Base-by-base conservation (phyloP, 2,888 invertebrate species). In the Amphipoea oculea region DNA sequence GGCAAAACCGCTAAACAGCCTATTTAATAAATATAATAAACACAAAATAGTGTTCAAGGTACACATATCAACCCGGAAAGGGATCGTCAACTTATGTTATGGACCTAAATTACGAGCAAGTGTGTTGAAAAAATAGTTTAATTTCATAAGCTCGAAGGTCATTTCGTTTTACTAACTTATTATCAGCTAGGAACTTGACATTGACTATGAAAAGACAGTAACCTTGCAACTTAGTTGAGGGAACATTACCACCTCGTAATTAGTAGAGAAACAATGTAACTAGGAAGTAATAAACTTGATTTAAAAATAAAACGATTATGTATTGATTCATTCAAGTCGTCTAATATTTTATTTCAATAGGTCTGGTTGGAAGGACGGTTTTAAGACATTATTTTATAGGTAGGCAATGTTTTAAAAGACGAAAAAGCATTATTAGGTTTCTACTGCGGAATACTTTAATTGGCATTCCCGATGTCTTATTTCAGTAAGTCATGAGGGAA, bases 241-340 rank as follows among this genome's bases (percentile, higher is more conserved):
- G 29, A 9, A 79, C 65, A 40, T 66, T 69, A 48, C n/a, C 12
- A 20, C 54, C 54, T 67, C 14, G 36, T 60, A 62, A 73, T 48
- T 68, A 65, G 17, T 48, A 51, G 60, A 73, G 79, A 66, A 65
- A 74, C 71, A 82, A 74, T 68, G 70, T 72, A 74, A 62, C 63
- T 23, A 79, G 79, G 84, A 84, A 79, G 73, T 84, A 20, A 83
- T 62, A 36, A 63, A 62, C 23, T 45, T 65, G n/a, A 57, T 65
- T 60, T 60, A 48, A 69, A 63, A 63, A 48, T 6, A 17, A 48
- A 40, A 69, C 45, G 7, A 40, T 17, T 42, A 48, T 1, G 17
- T 79, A 79, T 57, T 60, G 23, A 67, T 73, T 51, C n/a, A 67
- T 51, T 62, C 9, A 51, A 29, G 20, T n/a, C 14, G 11, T 36